Evolutionary conservation across 2,888 invertebrate genomes (phyloP).

Genomic region (Linnaemya tessellans): DNA sequence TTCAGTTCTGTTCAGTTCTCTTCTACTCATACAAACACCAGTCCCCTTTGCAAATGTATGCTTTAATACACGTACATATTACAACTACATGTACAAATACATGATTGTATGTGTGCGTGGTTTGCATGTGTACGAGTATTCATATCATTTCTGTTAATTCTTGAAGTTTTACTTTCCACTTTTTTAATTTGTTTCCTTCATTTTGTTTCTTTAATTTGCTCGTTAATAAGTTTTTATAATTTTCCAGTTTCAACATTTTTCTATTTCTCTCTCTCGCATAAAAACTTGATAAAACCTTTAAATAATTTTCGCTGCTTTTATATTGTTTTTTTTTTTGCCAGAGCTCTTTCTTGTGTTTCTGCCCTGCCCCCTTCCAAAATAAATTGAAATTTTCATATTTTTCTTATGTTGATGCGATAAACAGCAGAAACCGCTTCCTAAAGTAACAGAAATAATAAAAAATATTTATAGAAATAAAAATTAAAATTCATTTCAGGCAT

Average conservation of each 20-base stretch:
- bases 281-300: slow-evolving; percentile 38
- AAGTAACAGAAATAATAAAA: background rate
- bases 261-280: slow-evolving; percentile 37
- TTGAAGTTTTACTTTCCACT: slow-evolving; percentile 11
- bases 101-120: no score
- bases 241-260: slow-evolving; percentile 41
- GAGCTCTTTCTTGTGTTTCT: no score
- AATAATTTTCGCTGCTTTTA: background rate
- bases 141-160: slow-evolving; percentile 12
- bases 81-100: background rate
- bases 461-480: slow-evolving; percentile 2
- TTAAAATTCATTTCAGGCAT: background rate
- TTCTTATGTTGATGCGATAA: background rate
- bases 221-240: slow-evolving; percentile 48
- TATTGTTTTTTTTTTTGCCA: background rate
- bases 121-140: background rate
- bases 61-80: slow-evolving; percentile 2
- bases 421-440: background rate
- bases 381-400: background rate
- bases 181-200: slow-evolving; percentile 53
- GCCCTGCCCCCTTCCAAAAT: background rate
- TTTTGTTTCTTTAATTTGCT: slow-evolving; percentile 58
- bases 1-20: background rate
- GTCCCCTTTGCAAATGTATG: background rate
- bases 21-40: background rate